Percentiles rank a stretch among this genome's conserved stretches.
phyloP scores from a whole-genome alignment of 2,888 invertebrate species.

The Entomobrya proxima region DNA sequence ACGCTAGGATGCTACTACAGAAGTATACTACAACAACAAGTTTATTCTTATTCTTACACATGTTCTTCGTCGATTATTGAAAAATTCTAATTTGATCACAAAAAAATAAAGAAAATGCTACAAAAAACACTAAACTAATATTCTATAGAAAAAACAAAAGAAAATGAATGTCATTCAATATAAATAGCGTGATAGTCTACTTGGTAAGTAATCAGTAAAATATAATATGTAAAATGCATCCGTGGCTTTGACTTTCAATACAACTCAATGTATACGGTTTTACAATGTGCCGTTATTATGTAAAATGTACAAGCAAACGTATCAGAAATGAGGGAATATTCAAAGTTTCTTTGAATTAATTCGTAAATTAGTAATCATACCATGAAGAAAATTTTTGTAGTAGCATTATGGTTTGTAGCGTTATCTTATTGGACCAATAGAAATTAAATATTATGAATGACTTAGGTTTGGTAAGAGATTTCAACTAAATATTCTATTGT shows the following conservation, averaged over 20 bases:
- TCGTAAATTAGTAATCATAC: background rate
- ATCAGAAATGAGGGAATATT: constrained; percentile 34
- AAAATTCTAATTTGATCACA: constrained; percentile 31
- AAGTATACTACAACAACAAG: background rate
- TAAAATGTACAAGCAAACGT: constrained; percentile 66
- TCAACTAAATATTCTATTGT: no score
- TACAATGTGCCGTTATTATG: constrained; percentile 59
- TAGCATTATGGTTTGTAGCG: no score
- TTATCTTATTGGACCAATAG: no score
- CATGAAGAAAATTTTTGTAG: background rate
- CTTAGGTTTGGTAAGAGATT: no score
- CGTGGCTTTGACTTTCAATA: constrained; percentile 67
- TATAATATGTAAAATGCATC: constrained; percentile 44
- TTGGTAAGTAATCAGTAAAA: constrained; percentile 10
- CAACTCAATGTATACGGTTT: constrained; percentile 67
- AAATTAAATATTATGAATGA: no score
- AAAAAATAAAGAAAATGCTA: constrained; percentile 24
- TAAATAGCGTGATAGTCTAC: constrained; percentile 33
- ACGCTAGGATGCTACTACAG: background rate
- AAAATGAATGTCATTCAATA: constrained; percentile 19
- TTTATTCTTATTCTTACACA: constrained; percentile 33
- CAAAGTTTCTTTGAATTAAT: background rate
- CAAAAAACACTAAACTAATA: constrained; percentile 34
- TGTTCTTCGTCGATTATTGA: constrained; percentile 1
- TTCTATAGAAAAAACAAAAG: background rate